Conservation (phyloP, 2,888 invertebrate species). For the Dexiosoma caninum region DNA sequence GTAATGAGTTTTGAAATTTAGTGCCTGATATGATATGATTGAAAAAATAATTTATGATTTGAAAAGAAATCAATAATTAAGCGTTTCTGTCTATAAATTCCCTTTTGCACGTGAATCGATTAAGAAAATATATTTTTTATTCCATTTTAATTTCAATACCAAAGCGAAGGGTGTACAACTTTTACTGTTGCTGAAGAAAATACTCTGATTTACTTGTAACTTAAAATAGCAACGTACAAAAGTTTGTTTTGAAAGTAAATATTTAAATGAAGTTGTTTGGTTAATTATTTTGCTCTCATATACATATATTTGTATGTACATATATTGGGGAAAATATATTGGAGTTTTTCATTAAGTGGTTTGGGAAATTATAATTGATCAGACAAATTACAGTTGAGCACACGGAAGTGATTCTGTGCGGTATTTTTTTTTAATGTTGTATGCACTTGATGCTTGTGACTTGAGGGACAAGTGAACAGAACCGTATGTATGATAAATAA, state of each 20-base stretch:
- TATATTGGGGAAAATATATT: too few species aligned
- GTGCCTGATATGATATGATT: too few species aligned
- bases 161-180: neutral
- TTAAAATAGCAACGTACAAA: constrained; percentile 13
- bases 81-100: too few species aligned
- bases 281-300: constrained; percentile 4
- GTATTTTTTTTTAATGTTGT: neutral
- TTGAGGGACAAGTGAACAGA: neutral
- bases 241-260: neutral
- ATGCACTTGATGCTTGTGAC: neutral
- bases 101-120: too few species aligned
- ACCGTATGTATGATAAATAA: neutral
- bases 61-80: too few species aligned
- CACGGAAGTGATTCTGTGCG: constrained; percentile 18
- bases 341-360: constrained; percentile 37
- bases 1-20: too few species aligned
- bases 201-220: neutral
- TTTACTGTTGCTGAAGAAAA: neutral
- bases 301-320: neutral
- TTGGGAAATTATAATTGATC: constrained; percentile 57
- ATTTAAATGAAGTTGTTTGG: constrained; percentile 42
- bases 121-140: neutral
- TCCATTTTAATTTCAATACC: neutral
- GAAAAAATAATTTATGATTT: too few species aligned
- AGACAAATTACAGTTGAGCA: constrained; percentile 27